These are phyloP conservation scores for Phalacrocorax carbo DNA, from an alignment of 2,113 vertebrate genomes.

Conservation along the genomic window DNA sequence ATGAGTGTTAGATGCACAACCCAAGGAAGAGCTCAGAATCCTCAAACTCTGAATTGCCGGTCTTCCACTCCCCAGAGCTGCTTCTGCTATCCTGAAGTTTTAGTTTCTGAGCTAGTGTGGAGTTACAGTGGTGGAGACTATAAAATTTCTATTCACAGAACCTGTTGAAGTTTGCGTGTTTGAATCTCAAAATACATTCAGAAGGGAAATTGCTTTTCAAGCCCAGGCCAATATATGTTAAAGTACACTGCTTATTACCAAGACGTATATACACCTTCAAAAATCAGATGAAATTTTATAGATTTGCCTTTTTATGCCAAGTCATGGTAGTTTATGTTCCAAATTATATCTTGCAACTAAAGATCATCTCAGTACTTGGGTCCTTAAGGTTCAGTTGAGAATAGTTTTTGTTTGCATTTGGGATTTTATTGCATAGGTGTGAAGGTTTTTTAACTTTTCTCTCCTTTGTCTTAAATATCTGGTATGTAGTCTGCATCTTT, in stretches of 20 bases:
- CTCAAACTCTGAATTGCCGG: not conserved
- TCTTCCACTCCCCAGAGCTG: slow-evolving; percentile 1
- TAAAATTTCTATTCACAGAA: not conserved
- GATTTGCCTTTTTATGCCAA: not conserved
- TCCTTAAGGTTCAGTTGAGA: not conserved
- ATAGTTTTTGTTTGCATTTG: not conserved
- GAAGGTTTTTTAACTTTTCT: not conserved
- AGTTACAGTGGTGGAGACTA: not conserved
- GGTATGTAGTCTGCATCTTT: not conserved
- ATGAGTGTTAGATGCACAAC: not conserved
- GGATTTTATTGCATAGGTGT: not conserved
- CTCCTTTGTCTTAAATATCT: not conserved
- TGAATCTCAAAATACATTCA: not conserved
- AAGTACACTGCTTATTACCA: not conserved
- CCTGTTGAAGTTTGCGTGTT: not conserved
- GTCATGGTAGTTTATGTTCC: not conserved
- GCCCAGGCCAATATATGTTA: not conserved
- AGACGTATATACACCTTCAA: not conserved
- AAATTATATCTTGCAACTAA: not conserved
- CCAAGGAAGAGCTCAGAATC: not conserved
- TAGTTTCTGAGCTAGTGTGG: not conserved
- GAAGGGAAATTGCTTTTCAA: not conserved
- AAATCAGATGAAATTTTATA: not conserved
- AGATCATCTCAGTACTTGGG: not conserved
- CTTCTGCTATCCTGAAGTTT: not conserved